Conservation (phyloP, 2,113 vertebrate species). For the Phrynocephalus versicolor region DNA sequence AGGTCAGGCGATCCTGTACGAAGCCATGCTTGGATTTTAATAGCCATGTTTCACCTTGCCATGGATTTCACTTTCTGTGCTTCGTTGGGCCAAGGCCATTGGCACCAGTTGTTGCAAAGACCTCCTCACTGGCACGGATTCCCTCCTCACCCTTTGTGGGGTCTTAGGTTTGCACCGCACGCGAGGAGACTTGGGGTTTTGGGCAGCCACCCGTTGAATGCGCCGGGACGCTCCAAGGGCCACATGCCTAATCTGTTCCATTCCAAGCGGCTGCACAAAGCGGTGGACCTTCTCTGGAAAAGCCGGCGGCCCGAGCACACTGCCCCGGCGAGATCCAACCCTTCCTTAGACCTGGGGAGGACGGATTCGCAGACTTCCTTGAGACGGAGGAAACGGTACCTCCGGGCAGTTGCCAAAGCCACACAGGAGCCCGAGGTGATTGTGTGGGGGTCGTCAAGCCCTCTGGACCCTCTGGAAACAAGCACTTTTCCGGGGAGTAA, state of each 20-base stretch:
- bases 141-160: constrained; percentile 64
- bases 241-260: constrained; percentile 42
- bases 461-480: constrained; percentile 72
- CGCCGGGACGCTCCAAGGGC: constrained; percentile 39
- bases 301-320: constrained; percentile 43
- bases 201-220: constrained; percentile 58
- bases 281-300: constrained; percentile 53
- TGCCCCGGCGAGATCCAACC: constrained; percentile 14
- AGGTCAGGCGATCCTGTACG: constrained; percentile 76
- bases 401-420: constrained; percentile 55
- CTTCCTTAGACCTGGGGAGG: constrained; percentile 22
- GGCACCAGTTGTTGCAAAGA: constrained; percentile 61
- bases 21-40: constrained; percentile 82
- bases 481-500: constrained; percentile 68
- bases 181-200: constrained; percentile 43
- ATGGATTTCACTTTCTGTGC: constrained; percentile 77
- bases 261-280: constrained; percentile 49
- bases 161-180: constrained; percentile 51
- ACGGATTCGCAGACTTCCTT: constrained; percentile 49
- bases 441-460: constrained; percentile 78
- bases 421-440: constrained; percentile 76
- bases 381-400: constrained; percentile 61
- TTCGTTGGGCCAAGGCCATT: constrained; percentile 49
- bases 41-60: constrained; percentile 82
- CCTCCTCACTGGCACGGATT: constrained; percentile 64